Conservation (phyloP, 2,113 vertebrate species). For the Clarias magur region DNA sequence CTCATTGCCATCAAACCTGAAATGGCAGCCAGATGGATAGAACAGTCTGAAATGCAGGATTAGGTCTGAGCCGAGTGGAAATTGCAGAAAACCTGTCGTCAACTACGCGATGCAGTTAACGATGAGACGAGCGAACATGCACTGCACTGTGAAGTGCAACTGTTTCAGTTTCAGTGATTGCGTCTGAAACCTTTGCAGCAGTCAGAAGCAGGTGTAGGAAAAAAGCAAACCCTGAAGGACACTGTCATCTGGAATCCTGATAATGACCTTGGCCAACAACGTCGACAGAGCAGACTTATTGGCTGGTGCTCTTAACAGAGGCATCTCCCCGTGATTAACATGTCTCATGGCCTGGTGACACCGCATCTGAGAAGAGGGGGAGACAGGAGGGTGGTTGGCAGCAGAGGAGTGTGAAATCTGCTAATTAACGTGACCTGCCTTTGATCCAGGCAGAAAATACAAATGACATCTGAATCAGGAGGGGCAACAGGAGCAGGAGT, state of each 20-base stretch:
- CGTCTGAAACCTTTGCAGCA: neutral
- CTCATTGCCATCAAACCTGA: constrained; percentile 20
- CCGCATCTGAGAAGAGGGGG: constrained; percentile 32
- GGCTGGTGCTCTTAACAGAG: constrained; percentile 31
- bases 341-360: constrained; percentile 56
- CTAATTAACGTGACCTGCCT: constrained; percentile 75
- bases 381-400: constrained; percentile 78
- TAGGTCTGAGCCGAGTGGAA: neutral
- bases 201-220: constrained; percentile 2
- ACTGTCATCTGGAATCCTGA: constrained; percentile 24
- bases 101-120: neutral
- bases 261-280: constrained; percentile 35
- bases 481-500: constrained; percentile 62
- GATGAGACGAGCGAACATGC: neutral
- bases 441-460: constrained; percentile 73
- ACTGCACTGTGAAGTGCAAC: neutral
- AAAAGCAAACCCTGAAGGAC: neutral
- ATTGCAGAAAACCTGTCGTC: neutral
- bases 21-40: constrained; percentile 35
- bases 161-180: neutral
- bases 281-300: constrained; percentile 24
- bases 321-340: constrained; percentile 51
- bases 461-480: constrained; percentile 80
- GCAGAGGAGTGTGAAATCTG: constrained; percentile 72
- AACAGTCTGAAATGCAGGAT: constrained; percentile 8